Evolutionary conservation across 2,888 invertebrate genomes (phyloP).

Genomic region (Eilema caniola): DNA sequence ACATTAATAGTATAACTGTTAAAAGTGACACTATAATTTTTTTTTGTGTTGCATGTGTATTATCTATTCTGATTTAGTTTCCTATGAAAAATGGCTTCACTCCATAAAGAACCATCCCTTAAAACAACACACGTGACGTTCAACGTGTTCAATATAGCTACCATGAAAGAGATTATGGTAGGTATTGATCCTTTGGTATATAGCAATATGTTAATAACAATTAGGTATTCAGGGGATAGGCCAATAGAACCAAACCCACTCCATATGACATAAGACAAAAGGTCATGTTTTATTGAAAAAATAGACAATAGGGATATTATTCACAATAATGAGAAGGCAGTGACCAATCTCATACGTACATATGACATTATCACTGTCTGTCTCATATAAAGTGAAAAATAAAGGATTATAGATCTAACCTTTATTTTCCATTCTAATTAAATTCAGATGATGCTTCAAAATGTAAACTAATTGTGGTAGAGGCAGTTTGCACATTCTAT

Average conservation of each 20-base stretch:
- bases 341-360: conserved; percentile 12
- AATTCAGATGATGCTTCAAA: not conserved
- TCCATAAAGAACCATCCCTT: not conserved
- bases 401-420: not conserved
- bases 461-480: not conserved
- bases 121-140: not conserved
- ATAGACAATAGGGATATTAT: conserved; percentile 13
- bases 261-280: conserved; percentile 18
- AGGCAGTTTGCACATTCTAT: not conserved
- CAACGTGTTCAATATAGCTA: not conserved
- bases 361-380: not conserved
- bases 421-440: not conserved
- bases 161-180: not conserved
- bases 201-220: not conserved
- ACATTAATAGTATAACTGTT: too few relatives aligned
- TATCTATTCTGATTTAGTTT: too few relatives aligned
- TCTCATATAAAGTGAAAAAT: not conserved
- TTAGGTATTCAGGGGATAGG: conserved; percentile 15
- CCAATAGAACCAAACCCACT: conserved; percentile 7
- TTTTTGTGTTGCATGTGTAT: too few relatives aligned
- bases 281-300: conserved; percentile 16
- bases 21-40: too few relatives aligned
- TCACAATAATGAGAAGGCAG: conserved; percentile 17
- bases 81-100: too few relatives aligned
- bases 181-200: not conserved